Evolutionary conservation across 2,888 invertebrate species (phyloP), one percentile per base, ranked within the genome.

Genomic region (Asteroscopus sphinx): DNA sequence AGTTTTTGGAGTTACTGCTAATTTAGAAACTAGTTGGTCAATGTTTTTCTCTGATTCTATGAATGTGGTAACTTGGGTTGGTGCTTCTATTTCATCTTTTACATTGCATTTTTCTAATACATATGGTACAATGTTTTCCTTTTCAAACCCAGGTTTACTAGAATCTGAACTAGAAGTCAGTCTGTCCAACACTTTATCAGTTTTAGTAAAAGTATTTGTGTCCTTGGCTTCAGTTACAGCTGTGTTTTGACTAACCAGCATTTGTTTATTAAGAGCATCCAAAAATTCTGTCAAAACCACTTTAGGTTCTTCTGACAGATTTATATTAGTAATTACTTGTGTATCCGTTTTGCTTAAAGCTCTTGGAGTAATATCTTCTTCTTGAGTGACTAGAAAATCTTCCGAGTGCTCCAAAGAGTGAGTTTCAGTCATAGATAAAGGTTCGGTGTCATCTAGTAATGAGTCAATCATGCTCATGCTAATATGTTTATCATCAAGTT

Each of bases 381-480:
- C 81, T 66, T 77, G 76, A 47, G 80, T 76, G 0, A 79, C 54
- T 41, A 76, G 71, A 17, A 73, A 47, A 58, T 73, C 80, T 56
- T 77, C 75, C 4, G 80, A 80, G 13, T 78, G 72, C 13, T 80
- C 83, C 15, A 83, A 69, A n/a, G 83, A 83, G 39, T 79, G 74
- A 16, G 76, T 76, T 60, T 82, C 81, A 33, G 79, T 79, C 3
- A 80, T 64, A 15, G 81, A 77, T 17, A 81, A 60, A 21, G 80
- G 72, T 58, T 85, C 85, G 25, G 80, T 75, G 17, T 87, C 91
- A 54, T 82, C 82, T 32, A 88, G 71, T 16, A 88, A 56, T 12
- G 87, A 85, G 67, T 90, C 86, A 47, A 86, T 85, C 78, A 87
- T 85, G 56, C 83, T 90, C 55, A 85, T 81, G 71, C 83, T 89